Evolutionary conservation across 2,797 vertebrate genomes (phyloP), one percentile per base, ranked within the genome.

Genomic region (Labeo calbasu): DNA sequence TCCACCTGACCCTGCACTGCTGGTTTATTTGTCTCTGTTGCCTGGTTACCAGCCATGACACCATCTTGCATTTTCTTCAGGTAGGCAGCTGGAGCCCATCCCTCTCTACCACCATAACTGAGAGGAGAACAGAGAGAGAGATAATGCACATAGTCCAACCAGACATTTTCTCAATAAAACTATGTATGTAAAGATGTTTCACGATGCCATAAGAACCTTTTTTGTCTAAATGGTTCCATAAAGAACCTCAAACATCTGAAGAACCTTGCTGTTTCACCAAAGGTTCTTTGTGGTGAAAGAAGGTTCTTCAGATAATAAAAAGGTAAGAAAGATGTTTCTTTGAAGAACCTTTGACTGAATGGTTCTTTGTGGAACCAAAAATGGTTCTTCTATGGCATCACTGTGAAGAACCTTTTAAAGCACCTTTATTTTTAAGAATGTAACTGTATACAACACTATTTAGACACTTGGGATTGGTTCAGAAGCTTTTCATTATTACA

Each of bases 11-110:
- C 96, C 17, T 76, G 25, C 21, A 59, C 61, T 65, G 55, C 55
- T 53, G 78, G 55, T 70, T 68, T 83, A 40, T 79, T 81, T 50
- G 63, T 36, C 68, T 84, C 85, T 53, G 46, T 81, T 0, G 96
- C 95, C 92, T 98, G 98, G 92, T 98, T 98, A 68, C 96, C 93
- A 12, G 96, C 93, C 0, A 96, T 94, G 84, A 97, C 92, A 82
- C 97, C 97, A 70, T 99, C 97, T 91, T 98, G 98, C 87, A 94
- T 92, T 90, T 98, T 98, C 91, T 96, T 98, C 84, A 99, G 92
- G 88, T 98, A 99, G 0, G 98, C 98, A 21, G 98, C 98, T 13
- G 98, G 98, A 19, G 98, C 98, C 98, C 98, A 99, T 85, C 98
- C 98, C 86, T 99, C 98, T 91, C 96, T 98, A 68, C 97, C 97